Base-by-base conservation (phyloP, 2,113 vertebrate species). In the Crotalus horridus region DNA sequence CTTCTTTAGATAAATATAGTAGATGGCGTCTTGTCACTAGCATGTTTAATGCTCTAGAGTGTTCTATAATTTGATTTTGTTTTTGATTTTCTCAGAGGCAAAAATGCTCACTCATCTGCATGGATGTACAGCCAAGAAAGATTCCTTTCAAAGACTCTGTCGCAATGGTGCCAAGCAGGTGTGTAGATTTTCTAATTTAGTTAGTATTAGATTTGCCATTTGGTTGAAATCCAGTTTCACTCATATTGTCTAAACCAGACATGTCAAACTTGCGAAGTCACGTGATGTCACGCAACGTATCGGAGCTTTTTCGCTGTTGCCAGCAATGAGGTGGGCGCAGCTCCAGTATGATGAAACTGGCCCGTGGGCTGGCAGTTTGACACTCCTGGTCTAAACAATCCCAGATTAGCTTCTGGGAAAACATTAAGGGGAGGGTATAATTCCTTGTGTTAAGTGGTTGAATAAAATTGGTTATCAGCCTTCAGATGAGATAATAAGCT, bases 161-260 rank as follows among this genome's bases (percentile, higher is more conserved):
- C 39, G 20, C 33, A 93, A 58, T 92, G 64, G 43, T n/a, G 1
- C 56, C 39, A 95, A 85, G 39, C 94, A 95, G 96, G 97, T 96
- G 95, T 94, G 94, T 12, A 43, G 91, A n/a, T 21, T 53, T 89
- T 90, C 29, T 61, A 29, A 21, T 55, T 48, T 20, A 89, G 56
- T 48, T 61, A 21, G 39, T 46, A 85, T n/a, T 23, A 55, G 48
- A 39, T 23, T 88, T 88, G 48, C 3, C 20, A 3, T 91, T 11
- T 4, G 9, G 6, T 51, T 93, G 29, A 86, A 93, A 85, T 90
- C 12, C 12, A 24, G 86, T 86, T 58, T 13, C 29, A 58, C 64
- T 59, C 39, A 51, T 21, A 85, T 46, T 20, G 1, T 54, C 20
- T 39, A 51, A 51, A 51, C 87, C 43, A 3, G 43, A 43, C 43